phyloP scores from a whole-genome alignment of 2,888 invertebrate species.

The Hartigia nigra region DNA sequence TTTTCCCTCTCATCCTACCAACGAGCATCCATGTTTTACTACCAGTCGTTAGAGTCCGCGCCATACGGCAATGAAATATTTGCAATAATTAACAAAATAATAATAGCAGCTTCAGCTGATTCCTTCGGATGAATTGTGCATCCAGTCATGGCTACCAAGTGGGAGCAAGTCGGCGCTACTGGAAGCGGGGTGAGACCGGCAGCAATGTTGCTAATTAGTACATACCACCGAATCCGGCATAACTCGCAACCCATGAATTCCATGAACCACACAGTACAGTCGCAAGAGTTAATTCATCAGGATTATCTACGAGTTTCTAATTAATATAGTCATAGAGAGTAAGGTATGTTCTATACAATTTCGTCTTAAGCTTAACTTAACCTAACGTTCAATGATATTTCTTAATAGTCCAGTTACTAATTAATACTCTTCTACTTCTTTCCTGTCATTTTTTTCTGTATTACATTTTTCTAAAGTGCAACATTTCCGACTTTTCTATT shows the following conservation, averaged over 20 bases:
- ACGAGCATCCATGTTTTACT: constrained; percentile 19
- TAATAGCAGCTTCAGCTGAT: constrained; percentile 33
- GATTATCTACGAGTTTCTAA: constrained; percentile 10
- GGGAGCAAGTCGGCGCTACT: constrained; percentile 3
- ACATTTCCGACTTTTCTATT: neutral
- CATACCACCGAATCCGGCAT: constrained; percentile 63
- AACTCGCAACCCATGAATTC: constrained; percentile 62
- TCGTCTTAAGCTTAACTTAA: neutral
- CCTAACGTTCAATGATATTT: neutral
- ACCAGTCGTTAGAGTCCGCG: constrained; percentile 8
- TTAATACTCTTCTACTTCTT: neutral
- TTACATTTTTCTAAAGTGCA: no score
- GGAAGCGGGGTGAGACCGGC: constrained; percentile 22
- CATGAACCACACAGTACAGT: constrained; percentile 36
- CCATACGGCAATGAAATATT: constrained; percentile 16
- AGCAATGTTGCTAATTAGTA: constrained; percentile 64
- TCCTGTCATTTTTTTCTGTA: neutral
- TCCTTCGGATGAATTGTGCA: constrained; percentile 44
- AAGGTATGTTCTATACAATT: neutral
- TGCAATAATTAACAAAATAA: constrained; percentile 36
- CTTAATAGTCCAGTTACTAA: neutral
- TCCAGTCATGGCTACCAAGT: constrained; percentile 13
- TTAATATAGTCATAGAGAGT: neutral
- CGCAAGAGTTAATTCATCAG: constrained; percentile 24
- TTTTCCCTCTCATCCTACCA: neutral